Evolutionary conservation across 2,113 vertebrate species (phyloP), one percentile per base, ranked within the genome.

Genomic region (Saccopteryx leptura): DNA sequence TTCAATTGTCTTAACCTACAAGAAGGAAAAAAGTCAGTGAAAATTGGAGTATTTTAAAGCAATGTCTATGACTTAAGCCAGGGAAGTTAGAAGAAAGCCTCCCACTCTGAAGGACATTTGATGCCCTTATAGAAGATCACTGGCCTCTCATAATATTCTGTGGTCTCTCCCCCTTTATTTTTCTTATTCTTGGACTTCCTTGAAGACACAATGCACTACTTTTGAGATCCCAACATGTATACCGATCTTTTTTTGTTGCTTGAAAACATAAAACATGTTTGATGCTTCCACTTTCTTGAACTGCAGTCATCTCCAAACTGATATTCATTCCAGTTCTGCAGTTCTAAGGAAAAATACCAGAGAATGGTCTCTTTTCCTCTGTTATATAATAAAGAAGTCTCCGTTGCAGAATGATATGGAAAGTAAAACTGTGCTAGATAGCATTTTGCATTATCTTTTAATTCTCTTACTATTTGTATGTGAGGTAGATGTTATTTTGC

Each of bases 1-100:
- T 85, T 97, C 93, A 90, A 76, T 68, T 18, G 95, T 96, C 80
- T 94, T 88, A 23, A 95, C 79, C 94, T 96, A 90, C n/a, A 93
- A 11, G 31, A 89, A 87, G 31, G 33, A 14, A 86, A 96, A 56
- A 48, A 88, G 81, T 68, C 5, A 46, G 4, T 28, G 76, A 82
- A 78, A 94, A 58, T 1, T 13, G 11, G 4, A 92, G 12, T 23
- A 28, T 61, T 76, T 92, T 58, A n/a, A 19, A 69, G 23, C 48
- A 78, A 52, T 28, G 21, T 13, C 46, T 84, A 26, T 5, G 39
- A 56, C 1, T 1, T 31, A 76, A 23, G 23, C 21, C 14, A 78
- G 7, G 31, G 72, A 52, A 72, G 9, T 61, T 21, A 80, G 39
- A 79, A 63, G 31, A 10, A 63, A 80, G 7, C 1, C 18, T 19